A percentile compares a stretch with the other conserved stretches of the same genome.
phyloP scores from a whole-genome alignment of 2,888 invertebrate genomes.

The Caradrina kadenii region DNA sequence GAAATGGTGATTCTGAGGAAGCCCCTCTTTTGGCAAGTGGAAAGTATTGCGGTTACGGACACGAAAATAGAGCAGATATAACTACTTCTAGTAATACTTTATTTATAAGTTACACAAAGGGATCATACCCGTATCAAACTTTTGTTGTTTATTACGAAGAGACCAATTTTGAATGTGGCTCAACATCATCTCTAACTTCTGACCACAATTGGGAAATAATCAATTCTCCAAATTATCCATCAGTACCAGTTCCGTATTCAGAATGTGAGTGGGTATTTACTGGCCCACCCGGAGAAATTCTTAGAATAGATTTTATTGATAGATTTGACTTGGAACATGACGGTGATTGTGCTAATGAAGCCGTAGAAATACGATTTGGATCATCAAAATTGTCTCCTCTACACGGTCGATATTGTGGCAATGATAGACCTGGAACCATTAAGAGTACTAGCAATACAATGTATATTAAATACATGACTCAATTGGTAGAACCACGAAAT shows the following conservation, averaged over 20 bases:
- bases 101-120: slow-evolving; percentile 70
- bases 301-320: slow-evolving; percentile 94
- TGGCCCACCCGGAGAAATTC: slow-evolving; percentile 93
- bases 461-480: slow-evolving; percentile 93
- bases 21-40: slow-evolving; percentile 94
- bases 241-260: slow-evolving; percentile 93
- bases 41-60: slow-evolving; percentile 92
- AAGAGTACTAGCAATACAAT: slow-evolving; percentile 92
- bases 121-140: slow-evolving; percentile 64
- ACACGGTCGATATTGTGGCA: slow-evolving; percentile 92
- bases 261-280: slow-evolving; percentile 96
- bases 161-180: slow-evolving; percentile 92
- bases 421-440: slow-evolving; percentile 91
- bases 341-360: slow-evolving; percentile 88
- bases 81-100: slow-evolving; percentile 92
- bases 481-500: slow-evolving; percentile 92
- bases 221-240: slow-evolving; percentile 95
- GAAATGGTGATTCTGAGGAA: slow-evolving; percentile 93
- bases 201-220: slow-evolving; percentile 90
- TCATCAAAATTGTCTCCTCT: slow-evolving; percentile 92
- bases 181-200: slow-evolving; percentile 89
- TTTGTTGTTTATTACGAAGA: slow-evolving; percentile 91
- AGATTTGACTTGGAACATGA: slow-evolving; percentile 92
- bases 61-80: slow-evolving; percentile 79
- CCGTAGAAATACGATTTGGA: slow-evolving; percentile 96